These are phyloP conservation scores for Clarias batrachus DNA, from an alignment of 2,113 vertebrate genomes.

Conservation along the genomic window DNA sequence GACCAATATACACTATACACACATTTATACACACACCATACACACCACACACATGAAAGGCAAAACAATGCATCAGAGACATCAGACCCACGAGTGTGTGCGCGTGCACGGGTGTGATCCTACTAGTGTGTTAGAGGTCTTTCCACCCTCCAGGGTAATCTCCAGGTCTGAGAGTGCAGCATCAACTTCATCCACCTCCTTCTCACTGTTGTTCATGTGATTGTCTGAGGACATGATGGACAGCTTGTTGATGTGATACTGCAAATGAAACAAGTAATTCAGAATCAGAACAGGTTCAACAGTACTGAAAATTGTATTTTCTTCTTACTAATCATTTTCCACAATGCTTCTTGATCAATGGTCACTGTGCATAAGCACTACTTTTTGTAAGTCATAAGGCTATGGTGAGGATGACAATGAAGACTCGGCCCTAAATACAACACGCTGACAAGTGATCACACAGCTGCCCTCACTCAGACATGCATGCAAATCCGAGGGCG, in stretches of 20 bases:
- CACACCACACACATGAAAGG: not conserved
- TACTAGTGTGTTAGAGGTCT: slow-evolving; percentile 93
- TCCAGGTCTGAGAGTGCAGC: slow-evolving; percentile 96
- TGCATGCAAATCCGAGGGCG: slow-evolving; percentile 67
- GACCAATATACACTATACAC: not conserved
- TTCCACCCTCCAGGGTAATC: slow-evolving; percentile 95
- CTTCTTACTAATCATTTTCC: slow-evolving; percentile 15
- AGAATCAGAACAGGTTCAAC: not conserved
- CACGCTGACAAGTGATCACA: slow-evolving; percentile 69
- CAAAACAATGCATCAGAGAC: not conserved
- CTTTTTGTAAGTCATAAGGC: slow-evolving; percentile 2
- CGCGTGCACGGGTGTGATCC: not conserved
- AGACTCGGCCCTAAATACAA: slow-evolving; percentile 64
- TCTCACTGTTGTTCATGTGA: slow-evolving; percentile 98
- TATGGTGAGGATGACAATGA: slow-evolving; percentile 24
- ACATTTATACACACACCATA: not conserved
- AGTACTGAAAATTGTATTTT: not conserved
- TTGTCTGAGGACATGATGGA: slow-evolving; percentile 98
- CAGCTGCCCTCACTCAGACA: slow-evolving; percentile 40
- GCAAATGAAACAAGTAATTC: slow-evolving; percentile 45
- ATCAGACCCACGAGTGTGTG: not conserved
- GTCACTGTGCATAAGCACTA: not conserved
- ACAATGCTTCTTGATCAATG: not conserved
- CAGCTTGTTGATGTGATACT: slow-evolving; percentile 99
- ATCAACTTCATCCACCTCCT: slow-evolving; percentile 97